phyloP scores from a whole-genome alignment of 2,797 vertebrate genomes.

The Ficedula albicollis region DNA sequence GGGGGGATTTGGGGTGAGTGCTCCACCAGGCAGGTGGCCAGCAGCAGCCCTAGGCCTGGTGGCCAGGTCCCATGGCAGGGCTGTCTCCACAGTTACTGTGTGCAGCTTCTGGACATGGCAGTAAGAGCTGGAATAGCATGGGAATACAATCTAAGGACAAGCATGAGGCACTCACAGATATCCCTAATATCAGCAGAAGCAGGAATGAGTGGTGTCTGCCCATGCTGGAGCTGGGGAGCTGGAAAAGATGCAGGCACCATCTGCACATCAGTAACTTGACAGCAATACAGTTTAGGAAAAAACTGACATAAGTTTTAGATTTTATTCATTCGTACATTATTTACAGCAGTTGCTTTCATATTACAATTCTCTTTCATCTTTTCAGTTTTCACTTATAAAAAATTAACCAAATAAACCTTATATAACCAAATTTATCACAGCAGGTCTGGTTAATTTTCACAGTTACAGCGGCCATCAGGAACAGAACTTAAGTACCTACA shows the following conservation, averaged over 20 bases:
- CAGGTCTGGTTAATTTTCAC: conserved; percentile 75
- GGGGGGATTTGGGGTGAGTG: not conserved
- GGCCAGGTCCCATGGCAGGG: not conserved
- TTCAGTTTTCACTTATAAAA: conserved; percentile 84
- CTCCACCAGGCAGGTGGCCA: rapidly evolving
- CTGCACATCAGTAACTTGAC: conserved; percentile 17
- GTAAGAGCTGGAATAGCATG: not conserved
- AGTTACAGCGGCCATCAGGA: conserved; percentile 76
- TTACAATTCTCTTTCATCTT: conserved; percentile 88
- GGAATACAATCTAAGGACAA: not conserved
- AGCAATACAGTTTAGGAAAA: conserved; percentile 64
- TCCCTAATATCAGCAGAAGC: not conserved
- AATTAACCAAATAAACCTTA: conserved; percentile 81
- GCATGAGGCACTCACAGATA: not conserved
- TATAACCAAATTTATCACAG: conserved; percentile 79
- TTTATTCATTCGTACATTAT: conserved; percentile 91
- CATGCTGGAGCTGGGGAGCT: not conserved
- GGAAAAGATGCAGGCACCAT: not conserved
- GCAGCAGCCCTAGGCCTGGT: not conserved
- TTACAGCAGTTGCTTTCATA: conserved; percentile 91
- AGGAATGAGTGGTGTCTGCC: not conserved
- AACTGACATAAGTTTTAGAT: conserved; percentile 79
- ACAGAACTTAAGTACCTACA: conserved; percentile 77
- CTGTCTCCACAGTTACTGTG: not conserved
- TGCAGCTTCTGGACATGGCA: not conserved